Percentiles rank a stretch among this genome's conserved stretches.
These are phyloP conservation scores for Ceratina japonica DNA, from an alignment of 1,140 invertebrate genomes.

Conservation along the genomic window DNA sequence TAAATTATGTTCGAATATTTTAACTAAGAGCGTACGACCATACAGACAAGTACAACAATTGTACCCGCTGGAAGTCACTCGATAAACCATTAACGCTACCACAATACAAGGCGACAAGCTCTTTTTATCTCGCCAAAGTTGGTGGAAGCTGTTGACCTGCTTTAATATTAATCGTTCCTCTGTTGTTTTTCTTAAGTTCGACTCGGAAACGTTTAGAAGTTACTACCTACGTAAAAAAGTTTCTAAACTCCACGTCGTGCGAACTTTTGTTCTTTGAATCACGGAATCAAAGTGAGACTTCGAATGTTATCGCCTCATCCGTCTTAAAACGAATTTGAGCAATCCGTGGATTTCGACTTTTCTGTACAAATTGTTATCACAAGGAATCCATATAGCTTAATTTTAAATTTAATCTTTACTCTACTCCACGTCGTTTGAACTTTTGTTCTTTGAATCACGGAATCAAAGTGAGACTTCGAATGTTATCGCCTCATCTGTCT, in stretches of 20 bases:
- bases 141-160: background rate
- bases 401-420: too few species aligned
- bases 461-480: background rate
- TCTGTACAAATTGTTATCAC: too few species aligned
- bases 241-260: background rate
- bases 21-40: background rate
- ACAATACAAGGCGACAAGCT: background rate
- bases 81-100: constrained; percentile 16
- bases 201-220: constrained; percentile 18
- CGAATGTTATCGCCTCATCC: too few species aligned
- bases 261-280: constrained; percentile 12
- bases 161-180: constrained; percentile 17
- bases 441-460: constrained; percentile 2
- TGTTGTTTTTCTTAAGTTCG: constrained; percentile 15
- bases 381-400: too few species aligned
- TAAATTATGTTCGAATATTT: background rate
- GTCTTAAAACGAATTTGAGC: too few species aligned
- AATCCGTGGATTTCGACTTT: too few species aligned
- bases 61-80: background rate
- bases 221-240: background rate
- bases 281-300: background rate
- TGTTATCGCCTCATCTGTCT: too few species aligned
- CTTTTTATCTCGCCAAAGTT: constrained; percentile 1
- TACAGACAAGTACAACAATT: background rate
- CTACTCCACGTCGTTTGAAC: background rate